phyloP scores from a whole-genome alignment of 1,140 invertebrate genomes.

The Heterodera schachtii region DNA sequence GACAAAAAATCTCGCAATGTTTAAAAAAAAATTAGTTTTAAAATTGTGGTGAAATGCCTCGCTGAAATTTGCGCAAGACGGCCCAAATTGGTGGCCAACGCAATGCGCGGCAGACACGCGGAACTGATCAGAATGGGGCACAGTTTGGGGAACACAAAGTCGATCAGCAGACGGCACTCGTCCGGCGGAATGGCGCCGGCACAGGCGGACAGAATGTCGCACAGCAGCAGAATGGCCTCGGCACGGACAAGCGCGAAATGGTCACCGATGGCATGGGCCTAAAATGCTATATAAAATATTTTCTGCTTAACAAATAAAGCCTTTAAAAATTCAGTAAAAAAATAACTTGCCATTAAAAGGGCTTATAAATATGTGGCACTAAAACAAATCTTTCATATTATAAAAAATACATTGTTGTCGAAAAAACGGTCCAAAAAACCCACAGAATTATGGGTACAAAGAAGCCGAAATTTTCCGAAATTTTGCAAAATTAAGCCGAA shows the following conservation, averaged over 20 bases:
- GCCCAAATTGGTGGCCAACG: constrained; percentile 45
- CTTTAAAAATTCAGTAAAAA: no score
- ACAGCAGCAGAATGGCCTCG: constrained; percentile 54
- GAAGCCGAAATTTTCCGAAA: no score
- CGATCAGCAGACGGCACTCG: constrained; percentile 61
- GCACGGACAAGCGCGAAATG: constrained; percentile 51
- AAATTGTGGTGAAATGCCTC: constrained; percentile 14
- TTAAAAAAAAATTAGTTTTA: not conserved
- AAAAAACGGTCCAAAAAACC: no score
- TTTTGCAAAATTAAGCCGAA: no score
- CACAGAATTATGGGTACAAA: not conserved
- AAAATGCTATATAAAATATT: no score
- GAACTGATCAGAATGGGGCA: constrained; percentile 37
- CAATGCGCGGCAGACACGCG: constrained; percentile 40
- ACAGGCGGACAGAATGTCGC: constrained; percentile 47
- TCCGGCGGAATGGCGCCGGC: constrained; percentile 51
- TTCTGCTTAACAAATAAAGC: no score
- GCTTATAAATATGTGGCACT: no score
- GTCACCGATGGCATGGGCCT: constrained; percentile 50
- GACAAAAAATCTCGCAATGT: no score
- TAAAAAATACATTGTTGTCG: no score
- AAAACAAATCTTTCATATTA: no score
- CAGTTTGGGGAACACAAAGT: constrained; percentile 62
- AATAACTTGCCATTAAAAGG: no score
- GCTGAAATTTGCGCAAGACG: constrained; percentile 42